Evolutionary conservation across 2,113 vertebrate genomes (phyloP).

Genomic region (Otocyon megalotis): DNA sequence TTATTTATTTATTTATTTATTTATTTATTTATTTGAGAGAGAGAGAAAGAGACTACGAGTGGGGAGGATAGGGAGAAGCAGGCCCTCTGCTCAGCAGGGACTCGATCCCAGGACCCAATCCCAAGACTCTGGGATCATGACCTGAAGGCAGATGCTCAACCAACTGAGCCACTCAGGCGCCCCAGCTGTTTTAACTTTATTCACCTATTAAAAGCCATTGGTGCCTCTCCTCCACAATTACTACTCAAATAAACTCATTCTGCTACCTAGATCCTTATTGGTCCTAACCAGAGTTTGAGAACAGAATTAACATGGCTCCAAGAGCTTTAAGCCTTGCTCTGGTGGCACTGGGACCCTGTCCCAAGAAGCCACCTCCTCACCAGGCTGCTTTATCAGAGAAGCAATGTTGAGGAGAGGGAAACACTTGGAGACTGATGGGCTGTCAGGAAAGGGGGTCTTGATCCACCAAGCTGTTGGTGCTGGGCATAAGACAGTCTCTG

Average conservation of each 20-base stretch:
- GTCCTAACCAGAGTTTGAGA: slow-evolving; percentile 65
- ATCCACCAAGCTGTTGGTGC: slow-evolving; percentile 56
- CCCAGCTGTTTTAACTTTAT: not conserved
- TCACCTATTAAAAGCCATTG: not conserved
- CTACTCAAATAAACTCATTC: not conserved
- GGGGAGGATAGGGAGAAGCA: too few relatives aligned
- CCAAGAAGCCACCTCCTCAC: not conserved
- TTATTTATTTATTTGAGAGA: too few relatives aligned
- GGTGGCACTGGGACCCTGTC: not conserved
- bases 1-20: too few relatives aligned
- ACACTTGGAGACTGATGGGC: not conserved
- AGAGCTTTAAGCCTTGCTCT: slow-evolving; percentile 69
- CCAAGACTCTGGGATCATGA: too few relatives aligned
- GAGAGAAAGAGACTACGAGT: too few relatives aligned
- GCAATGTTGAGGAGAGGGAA: not conserved
- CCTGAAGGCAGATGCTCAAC: too few relatives aligned
- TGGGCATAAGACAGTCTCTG: not conserved
- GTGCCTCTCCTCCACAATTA: not conserved
- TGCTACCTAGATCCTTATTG: not conserved
- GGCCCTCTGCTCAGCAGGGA: too few relatives aligned
- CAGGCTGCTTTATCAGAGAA: slow-evolving; percentile 37
- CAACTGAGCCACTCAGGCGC: too few relatives aligned
- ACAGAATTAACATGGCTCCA: slow-evolving; percentile 57
- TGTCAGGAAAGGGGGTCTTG: slow-evolving; percentile 64
- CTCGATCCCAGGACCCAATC: too few relatives aligned